Percentiles rank a stretch among this genome's conserved stretches.
phyloP scores from a whole-genome alignment of 2,797 vertebrate genomes.

The Acanthurus leucopareius region DNA sequence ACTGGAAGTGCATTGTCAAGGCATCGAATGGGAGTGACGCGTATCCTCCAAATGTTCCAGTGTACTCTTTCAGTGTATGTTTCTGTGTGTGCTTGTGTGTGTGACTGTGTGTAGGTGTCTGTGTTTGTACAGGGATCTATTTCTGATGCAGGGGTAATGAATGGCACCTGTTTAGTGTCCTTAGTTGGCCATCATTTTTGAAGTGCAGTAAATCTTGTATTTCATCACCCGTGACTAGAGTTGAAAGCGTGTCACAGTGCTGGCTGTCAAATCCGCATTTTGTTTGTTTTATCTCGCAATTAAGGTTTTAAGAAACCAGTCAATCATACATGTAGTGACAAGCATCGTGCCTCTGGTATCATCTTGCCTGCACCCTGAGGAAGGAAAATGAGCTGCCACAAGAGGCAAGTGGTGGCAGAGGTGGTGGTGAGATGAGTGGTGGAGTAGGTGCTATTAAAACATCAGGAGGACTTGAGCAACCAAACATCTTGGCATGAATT shows the following conservation, averaged over 20 bases:
- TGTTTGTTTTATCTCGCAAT: constrained; percentile 59
- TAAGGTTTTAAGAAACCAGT: constrained; percentile 50
- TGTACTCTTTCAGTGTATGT: constrained; percentile 24
- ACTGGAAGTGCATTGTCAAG: constrained; percentile 50
- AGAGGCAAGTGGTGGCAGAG: constrained; percentile 3
- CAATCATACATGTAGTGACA: constrained; percentile 53
- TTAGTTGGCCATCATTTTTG: constrained; percentile 68
- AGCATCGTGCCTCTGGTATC: constrained; percentile 44
- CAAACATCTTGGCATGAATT: constrained; percentile 6
- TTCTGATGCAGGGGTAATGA: constrained; percentile 76
- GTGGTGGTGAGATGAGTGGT: constrained; percentile 5
- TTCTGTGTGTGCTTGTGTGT: neutral
- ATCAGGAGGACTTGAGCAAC: constrained; percentile 28
- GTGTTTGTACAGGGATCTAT: constrained; percentile 71
- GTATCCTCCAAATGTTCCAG: constrained; percentile 50
- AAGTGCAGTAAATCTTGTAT: constrained; percentile 74
- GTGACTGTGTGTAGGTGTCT: constrained; percentile 46
- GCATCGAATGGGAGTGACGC: constrained; percentile 45
- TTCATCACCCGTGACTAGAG: constrained; percentile 63
- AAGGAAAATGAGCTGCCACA: constrained; percentile 16
- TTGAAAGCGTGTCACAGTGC: constrained; percentile 45
- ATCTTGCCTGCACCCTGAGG: constrained; percentile 17
- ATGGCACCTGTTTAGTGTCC: constrained; percentile 79
- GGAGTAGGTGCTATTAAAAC: constrained; percentile 38
- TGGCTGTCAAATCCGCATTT: constrained; percentile 51